Evolutionary conservation across 2,113 vertebrate species (phyloP).

Genomic region (Dipodomys stephensi): DNA sequence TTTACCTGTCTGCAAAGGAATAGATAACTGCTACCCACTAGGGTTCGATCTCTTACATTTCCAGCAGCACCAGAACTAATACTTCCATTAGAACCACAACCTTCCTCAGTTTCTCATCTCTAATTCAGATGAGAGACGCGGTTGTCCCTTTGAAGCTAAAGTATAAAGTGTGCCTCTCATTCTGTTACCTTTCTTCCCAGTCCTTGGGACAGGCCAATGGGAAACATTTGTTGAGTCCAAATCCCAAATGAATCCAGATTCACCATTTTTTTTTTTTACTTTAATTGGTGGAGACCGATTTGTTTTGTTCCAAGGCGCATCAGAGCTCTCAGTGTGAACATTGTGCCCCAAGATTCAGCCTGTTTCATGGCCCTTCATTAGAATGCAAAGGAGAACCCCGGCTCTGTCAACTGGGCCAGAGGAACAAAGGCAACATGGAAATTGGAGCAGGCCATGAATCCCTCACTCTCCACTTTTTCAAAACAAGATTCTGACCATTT

Average conservation of each 20-base stretch:
- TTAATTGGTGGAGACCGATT: slow-evolving; percentile 72
- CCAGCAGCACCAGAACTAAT: not conserved
- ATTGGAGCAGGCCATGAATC: slow-evolving; percentile 84
- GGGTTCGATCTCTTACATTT: not conserved
- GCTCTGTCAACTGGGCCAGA: slow-evolving; percentile 80
- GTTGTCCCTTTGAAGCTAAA: slow-evolving; percentile 64
- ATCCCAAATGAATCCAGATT: slow-evolving; percentile 52
- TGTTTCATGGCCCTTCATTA: slow-evolving; percentile 84
- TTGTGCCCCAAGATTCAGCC: slow-evolving; percentile 72
- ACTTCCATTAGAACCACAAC: not conserved
- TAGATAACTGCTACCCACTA: not conserved
- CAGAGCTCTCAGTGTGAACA: slow-evolving; percentile 78
- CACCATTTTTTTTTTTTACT: slow-evolving; percentile 47
- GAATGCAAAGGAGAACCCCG: slow-evolving; percentile 79
- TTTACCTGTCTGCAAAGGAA: not conserved
- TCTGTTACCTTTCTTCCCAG: slow-evolving; percentile 56
- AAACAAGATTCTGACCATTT: slow-evolving; percentile 82
- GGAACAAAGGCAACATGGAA: slow-evolving; percentile 87
- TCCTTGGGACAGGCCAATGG: slow-evolving; percentile 63
- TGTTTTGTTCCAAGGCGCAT: slow-evolving; percentile 74
- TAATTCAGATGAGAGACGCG: slow-evolving; percentile 22
- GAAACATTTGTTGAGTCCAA: slow-evolving; percentile 65
- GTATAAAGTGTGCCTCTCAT: slow-evolving; percentile 57
- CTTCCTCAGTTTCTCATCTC: not conserved
- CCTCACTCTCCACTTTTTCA: slow-evolving; percentile 82